Conservation (phyloP, 1,140 invertebrate genomes). For the Pseudobourletiella spinata region DNA sequence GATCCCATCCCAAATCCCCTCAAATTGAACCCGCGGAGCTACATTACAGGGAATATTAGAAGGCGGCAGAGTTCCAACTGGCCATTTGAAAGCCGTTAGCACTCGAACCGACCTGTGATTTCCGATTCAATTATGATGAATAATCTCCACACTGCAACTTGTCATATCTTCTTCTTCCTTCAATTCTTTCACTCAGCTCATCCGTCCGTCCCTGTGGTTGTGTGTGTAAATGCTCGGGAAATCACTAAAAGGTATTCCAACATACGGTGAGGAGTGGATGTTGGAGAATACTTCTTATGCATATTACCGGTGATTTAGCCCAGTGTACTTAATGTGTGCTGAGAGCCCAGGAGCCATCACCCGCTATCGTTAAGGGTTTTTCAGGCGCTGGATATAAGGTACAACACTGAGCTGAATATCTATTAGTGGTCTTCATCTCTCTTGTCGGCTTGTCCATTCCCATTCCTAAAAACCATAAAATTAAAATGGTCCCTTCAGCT, state of each 20-base stretch:
- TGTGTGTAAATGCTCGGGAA: not conserved
- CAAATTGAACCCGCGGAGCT: not conserved
- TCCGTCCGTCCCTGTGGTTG: not conserved
- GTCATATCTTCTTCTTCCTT: slow-evolving; percentile 16
- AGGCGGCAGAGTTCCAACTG: slow-evolving; percentile 20
- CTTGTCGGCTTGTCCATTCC: slow-evolving; percentile 4
- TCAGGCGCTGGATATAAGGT: not conserved
- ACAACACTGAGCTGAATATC: not conserved
- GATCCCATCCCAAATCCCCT: not conserved
- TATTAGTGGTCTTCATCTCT: not conserved
- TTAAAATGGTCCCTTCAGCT: not conserved
- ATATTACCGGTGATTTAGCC: no score
- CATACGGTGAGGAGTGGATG: no score
- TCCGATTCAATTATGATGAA: slow-evolving; percentile 31
- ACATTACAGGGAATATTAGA: slow-evolving; percentile 25
- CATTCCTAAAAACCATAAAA: not conserved
- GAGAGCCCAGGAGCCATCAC: not conserved
- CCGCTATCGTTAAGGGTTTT: not conserved
- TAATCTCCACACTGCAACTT: slow-evolving; percentile 29
- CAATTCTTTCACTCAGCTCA: slow-evolving; percentile 6
- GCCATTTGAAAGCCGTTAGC: slow-evolving; percentile 32
- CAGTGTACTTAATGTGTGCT: no score
- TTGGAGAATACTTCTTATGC: no score
- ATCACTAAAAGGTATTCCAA: no score
- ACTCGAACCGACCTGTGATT: slow-evolving; percentile 33